Evolutionary conservation across 2,888 invertebrate genomes (phyloP).

Genomic region (Acleris cristana): DNA sequence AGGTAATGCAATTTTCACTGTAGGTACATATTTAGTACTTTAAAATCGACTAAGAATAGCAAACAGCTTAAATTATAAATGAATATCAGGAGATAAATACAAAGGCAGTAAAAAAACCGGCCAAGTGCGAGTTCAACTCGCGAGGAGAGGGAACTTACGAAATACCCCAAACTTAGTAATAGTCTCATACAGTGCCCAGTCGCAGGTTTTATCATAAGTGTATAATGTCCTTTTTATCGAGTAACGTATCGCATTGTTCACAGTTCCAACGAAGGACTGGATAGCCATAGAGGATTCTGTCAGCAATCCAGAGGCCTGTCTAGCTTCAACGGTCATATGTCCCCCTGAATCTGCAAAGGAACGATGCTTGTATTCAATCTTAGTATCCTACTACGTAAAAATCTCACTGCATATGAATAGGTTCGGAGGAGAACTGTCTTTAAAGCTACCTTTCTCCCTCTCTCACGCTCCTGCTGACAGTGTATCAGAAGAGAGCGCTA

Average conservation of each 20-base stretch:
- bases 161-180: too few species aligned
- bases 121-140: too few species aligned
- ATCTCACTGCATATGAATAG: conserved; percentile 91
- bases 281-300: conserved; percentile 94
- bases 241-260: conserved; percentile 5
- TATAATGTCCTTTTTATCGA: too few species aligned
- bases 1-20: too few species aligned
- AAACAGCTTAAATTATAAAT: too few species aligned
- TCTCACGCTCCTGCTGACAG: conserved; percentile 85
- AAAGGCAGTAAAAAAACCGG: too few species aligned
- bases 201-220: too few species aligned
- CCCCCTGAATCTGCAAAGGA: conserved; percentile 86
- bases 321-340: conserved; percentile 84
- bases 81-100: too few species aligned
- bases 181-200: too few species aligned
- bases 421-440: conserved; percentile 91
- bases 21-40: too few species aligned
- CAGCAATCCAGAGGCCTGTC: conserved; percentile 86
- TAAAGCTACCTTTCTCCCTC: conserved; percentile 91
- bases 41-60: too few species aligned
- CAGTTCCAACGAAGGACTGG: conserved; percentile 94
- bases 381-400: conserved; percentile 96
- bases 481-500: conserved; percentile 77
- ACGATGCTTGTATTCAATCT: conserved; percentile 94
- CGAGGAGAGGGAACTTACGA: too few species aligned